Base-by-base conservation (phyloP, 2,797 vertebrate species). In the Poecile montanus region DNA sequence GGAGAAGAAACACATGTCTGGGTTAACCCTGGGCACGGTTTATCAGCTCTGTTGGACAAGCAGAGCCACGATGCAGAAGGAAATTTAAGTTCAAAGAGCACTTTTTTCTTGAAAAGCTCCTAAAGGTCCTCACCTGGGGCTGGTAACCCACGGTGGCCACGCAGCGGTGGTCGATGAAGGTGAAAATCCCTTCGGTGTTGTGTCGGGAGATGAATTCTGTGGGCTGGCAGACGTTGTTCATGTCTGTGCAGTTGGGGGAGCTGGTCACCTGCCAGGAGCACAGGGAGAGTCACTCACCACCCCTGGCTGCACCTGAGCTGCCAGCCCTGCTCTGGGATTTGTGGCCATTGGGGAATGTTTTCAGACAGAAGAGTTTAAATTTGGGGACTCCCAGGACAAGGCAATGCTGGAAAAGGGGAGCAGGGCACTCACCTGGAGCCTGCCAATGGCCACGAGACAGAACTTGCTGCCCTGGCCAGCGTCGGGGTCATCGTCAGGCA, bases 141-240 rank as follows among this genome's bases (percentile, higher is more conserved):
- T 99, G 99, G 97, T 99, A 99, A 88, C 99, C 98, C 4, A 99
- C 97, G 0, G 99, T 99, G 9, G 98, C 98, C 91, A 99, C 91
- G 25, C 99, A 99, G 38, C 99, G 99, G 90, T 99, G 99, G 96
- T 99, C 99, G 38, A 99, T 98, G 47, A 99, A 99, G 58, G 99
- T 99, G 97, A 99, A 99, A 32, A 98, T 93, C 6, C 99, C 99
- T 9, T 99, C 98, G 19, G 98, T 98, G 97, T 98, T 99, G 97
- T 99, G 99, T 9, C 99, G 97, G 53, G 99, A 99, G 95, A 99
- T 99, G 97, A 99, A 99, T 87, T 99, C 99, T 9, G 98, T 98
- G 1, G 99, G 99, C 80, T 99, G 98, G 42, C 98, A 99, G 60
- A 99, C 92, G 4, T 97, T 99, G 96, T 97, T 99, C 70, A 99